Conservation (phyloP, 2,797 vertebrate genomes). For the Cottoperca gobio region DNA sequence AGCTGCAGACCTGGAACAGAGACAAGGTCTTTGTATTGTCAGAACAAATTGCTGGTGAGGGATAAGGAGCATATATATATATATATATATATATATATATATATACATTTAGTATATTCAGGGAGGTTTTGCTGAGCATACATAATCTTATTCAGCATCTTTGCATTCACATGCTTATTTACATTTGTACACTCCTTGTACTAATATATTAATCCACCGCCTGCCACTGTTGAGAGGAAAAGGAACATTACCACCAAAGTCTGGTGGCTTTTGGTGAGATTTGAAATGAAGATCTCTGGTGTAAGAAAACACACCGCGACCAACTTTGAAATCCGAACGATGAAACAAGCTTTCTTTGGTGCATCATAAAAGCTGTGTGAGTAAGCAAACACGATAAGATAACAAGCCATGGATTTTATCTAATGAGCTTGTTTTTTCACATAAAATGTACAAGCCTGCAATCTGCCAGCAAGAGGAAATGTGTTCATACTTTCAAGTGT, state of each 20-base stretch:
- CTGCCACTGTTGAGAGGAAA: slow-evolving; percentile 18
- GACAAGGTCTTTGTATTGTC: not conserved
- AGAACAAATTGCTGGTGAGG: slow-evolving; percentile 13
- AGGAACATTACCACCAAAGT: not conserved
- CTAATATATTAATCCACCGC: not conserved
- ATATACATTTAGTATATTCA: not conserved
- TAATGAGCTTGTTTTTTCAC: slow-evolving; percentile 23
- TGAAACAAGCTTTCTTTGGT: slow-evolving; percentile 4
- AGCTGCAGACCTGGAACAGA: slow-evolving; percentile 11
- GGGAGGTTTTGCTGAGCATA: slow-evolving; percentile 33
- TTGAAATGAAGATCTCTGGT: not conserved
- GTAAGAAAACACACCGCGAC: not conserved
- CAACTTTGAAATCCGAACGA: slow-evolving; percentile 30
- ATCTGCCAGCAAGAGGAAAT: not conserved
- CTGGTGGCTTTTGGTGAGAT: too few relatives aligned
- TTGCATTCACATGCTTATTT: slow-evolving; percentile 17
- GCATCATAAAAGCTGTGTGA: not conserved
- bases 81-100: too few relatives aligned
- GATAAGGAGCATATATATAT: slow-evolving; percentile 18
- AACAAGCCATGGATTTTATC: not conserved
- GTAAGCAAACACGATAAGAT: slow-evolving; percentile 13
- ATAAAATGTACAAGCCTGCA: too few relatives aligned
- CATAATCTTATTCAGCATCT: slow-evolving; percentile 6
- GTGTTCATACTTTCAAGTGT: not conserved
- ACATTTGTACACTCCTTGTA: slow-evolving; percentile 17